phyloP scores from a whole-genome alignment of 2,888 invertebrate species.

The Chrysolina americana region DNA sequence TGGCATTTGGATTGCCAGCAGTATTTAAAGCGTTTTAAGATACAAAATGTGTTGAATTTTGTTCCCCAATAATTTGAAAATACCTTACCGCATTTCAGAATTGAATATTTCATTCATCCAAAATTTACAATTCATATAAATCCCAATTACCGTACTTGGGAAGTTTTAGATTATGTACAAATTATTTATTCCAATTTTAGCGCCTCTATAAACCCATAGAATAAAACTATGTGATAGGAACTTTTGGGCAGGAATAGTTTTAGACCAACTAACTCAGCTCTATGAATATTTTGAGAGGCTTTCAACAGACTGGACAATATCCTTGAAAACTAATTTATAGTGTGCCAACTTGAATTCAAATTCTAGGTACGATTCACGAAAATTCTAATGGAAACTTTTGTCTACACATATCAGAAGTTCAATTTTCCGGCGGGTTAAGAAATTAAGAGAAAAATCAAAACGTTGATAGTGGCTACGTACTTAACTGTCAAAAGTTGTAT shows the following conservation, averaged over 20 bases:
- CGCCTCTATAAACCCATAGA: constrained; percentile 5
- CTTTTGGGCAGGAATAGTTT: constrained; percentile 24
- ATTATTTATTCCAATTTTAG: constrained; percentile 31
- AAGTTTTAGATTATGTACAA: constrained; percentile 33
- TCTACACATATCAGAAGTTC: constrained; percentile 11
- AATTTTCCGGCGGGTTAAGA: constrained; percentile 2
- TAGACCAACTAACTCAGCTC: constrained; percentile 10
- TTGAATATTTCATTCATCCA: constrained; percentile 8
- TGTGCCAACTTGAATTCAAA: constrained; percentile 3
- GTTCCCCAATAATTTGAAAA: background rate
- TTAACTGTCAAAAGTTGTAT: constrained; percentile 23
- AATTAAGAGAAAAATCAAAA: constrained; percentile 19
- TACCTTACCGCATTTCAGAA: background rate
- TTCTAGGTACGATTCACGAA: background rate
- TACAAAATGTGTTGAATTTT: too few relatives aligned
- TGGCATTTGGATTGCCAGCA: too few relatives aligned
- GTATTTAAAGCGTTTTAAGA: too few relatives aligned
- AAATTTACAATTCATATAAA: background rate
- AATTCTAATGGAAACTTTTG: background rate
- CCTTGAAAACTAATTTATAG: background rate
- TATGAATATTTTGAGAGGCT: background rate
- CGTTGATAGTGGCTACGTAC: constrained; percentile 21
- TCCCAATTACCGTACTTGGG: constrained; percentile 15
- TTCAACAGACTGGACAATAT: background rate
- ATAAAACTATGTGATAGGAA: constrained; percentile 17